Evolutionary conservation across 2,888 invertebrate species (phyloP).

Genomic region (Drepanosiphum platanoidis): DNA sequence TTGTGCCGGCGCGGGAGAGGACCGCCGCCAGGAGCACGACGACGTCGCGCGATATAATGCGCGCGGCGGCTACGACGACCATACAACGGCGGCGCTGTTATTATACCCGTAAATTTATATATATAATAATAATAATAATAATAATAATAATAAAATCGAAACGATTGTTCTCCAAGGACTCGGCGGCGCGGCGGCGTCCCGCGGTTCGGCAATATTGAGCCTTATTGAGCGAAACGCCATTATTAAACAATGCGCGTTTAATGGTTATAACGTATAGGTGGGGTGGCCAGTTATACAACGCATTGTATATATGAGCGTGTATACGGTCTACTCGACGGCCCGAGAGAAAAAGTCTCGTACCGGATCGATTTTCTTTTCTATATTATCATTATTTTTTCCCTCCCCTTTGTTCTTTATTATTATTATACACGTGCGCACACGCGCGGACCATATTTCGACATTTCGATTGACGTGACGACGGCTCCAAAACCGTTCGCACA

Average conservation of each 20-base stretch:
- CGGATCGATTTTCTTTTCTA: slow-evolving; percentile 24
- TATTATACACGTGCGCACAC: background rate
- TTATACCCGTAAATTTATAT: background rate
- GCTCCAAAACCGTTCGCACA: no score
- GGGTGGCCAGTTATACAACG: background rate
- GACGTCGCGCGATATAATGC: no score
- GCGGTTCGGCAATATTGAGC: slow-evolving; percentile 35
- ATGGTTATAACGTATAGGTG: slow-evolving; percentile 24
- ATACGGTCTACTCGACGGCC: background rate
- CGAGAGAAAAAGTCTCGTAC: slow-evolving; percentile 10
- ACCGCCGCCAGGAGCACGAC: background rate
- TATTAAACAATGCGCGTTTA: slow-evolving; percentile 40
- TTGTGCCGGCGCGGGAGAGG: background rate
- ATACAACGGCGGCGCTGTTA: background rate
- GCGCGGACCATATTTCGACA: background rate
- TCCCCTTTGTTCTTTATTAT: background rate
- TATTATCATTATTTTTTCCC: slow-evolving; percentile 8
- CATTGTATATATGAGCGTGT: slow-evolving; percentile 5
- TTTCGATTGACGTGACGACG: background rate
- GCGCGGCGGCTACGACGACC: background rate
- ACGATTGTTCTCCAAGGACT: slow-evolving; percentile 52
- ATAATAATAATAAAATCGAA: slow-evolving; percentile 35
- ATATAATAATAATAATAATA: slow-evolving; percentile 8
- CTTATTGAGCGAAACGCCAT: slow-evolving; percentile 31
- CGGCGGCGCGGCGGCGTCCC: slow-evolving; percentile 15